A percentile compares a stretch with the other conserved stretches of the same genome.
phyloP scores from a whole-genome alignment of 2,113 vertebrate genomes.

The Phodopus roborovskii region DNA sequence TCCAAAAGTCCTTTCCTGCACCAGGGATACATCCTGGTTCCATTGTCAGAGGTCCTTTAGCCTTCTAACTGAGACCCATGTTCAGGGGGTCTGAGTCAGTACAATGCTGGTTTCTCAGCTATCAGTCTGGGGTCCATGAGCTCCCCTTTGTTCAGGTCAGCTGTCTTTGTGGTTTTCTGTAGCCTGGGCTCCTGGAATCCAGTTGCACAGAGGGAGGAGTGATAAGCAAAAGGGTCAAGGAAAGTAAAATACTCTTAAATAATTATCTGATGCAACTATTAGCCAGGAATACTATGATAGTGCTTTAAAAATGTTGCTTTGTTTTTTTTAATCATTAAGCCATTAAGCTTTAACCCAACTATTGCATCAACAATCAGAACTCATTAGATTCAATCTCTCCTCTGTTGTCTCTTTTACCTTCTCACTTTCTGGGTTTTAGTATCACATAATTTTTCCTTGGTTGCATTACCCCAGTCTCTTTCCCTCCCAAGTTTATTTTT shows the following conservation, averaged over 20 bases:
- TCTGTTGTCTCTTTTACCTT: not conserved
- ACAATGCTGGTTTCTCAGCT: too few relatives aligned
- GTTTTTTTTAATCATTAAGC: not conserved
- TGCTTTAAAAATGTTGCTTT: not conserved
- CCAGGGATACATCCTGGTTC: too few relatives aligned
- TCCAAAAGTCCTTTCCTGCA: too few relatives aligned
- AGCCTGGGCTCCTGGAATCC: too few relatives aligned
- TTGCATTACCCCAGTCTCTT: conserved; percentile 29
- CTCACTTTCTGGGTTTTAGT: not conserved
- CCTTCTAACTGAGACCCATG: too few relatives aligned
- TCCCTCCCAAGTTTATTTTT: conserved; percentile 66
- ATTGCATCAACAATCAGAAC: not conserved
- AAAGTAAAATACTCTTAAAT: not conserved
- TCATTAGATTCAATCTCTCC: not conserved
- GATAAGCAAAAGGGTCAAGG: not conserved
- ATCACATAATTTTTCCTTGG: not conserved
- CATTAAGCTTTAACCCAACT: not conserved
- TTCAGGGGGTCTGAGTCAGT: too few relatives aligned
- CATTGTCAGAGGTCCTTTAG: too few relatives aligned
- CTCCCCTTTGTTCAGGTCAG: too few relatives aligned
- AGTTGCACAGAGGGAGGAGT: too few relatives aligned
- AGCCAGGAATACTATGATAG: not conserved
- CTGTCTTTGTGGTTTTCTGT: too few relatives aligned
- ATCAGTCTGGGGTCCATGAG: too few relatives aligned
- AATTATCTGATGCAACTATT: not conserved